Conservation (phyloP, 2,113 vertebrate species). For the Dipodomys ordii region DNA sequence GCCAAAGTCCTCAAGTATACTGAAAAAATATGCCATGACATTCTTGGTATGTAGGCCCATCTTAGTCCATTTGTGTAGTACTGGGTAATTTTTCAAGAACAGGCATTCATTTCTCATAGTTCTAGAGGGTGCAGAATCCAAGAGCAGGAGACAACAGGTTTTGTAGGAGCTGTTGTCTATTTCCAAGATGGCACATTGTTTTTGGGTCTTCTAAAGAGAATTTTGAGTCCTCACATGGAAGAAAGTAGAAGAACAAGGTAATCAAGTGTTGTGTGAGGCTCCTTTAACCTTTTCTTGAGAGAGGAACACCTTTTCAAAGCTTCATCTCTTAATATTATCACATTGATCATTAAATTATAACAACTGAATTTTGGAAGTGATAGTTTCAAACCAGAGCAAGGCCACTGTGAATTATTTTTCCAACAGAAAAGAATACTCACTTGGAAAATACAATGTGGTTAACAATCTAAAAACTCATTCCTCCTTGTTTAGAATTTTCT, state of each 20-base stretch:
- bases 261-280: background rate
- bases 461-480: constrained; percentile 43
- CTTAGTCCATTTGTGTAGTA: background rate
- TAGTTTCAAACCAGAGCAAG: background rate
- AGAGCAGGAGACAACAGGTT: background rate
- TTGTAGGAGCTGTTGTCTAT: background rate
- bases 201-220: background rate
- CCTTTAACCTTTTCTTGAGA: background rate
- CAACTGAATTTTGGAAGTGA: background rate
- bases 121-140: background rate
- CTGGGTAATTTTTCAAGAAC: background rate
- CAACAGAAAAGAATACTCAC: background rate
- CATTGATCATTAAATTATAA: background rate
- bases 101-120: background rate
- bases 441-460: constrained; percentile 44
- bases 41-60: background rate
- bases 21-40: background rate
- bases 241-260: background rate
- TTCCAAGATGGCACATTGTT: background rate
- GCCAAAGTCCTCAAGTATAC: constrained; percentile 7
- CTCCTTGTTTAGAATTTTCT: constrained; percentile 51
- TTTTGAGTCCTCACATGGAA: background rate
- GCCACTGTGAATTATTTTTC: constrained; percentile 16
- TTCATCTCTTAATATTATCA: background rate
- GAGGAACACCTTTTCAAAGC: background rate